Evolutionary conservation across 1,140 invertebrate species (phyloP), one percentile per base, ranked within the genome.

Genomic region (Pinna nobilis): DNA sequence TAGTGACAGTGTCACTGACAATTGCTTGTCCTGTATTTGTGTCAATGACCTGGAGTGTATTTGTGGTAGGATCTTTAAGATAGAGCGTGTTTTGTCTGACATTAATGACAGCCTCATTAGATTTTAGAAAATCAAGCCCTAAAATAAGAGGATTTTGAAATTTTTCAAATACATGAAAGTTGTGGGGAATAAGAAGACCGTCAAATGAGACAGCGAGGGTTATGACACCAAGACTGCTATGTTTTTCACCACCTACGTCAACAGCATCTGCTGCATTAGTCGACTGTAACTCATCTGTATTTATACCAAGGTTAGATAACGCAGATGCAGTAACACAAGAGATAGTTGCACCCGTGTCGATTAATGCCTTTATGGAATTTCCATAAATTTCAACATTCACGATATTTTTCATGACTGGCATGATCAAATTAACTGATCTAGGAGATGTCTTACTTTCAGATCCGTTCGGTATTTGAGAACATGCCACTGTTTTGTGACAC

Each of bases 261-360:
- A 55, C n/a, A 55, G 44, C 60, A 60, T 60, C 50, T 37, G 35
- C 30, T 13, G 25, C 9, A 25, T 7, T 15, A 23, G 23, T 23
- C 39, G 39, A 18, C 50, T 63, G 35, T 32, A 61, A 32, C 33
- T 50, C 23, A 30, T 13, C 25, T 13, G n/a, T 18, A 33, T 70
- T 20, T 15, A 74, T 53, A 23, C 37, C 50, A 11, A n/a, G 3
- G 13, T 32, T 64, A 13, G 9, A 74, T 15, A 1, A 64, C 49
- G 41, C 35, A 55, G 28, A 53, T 18, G 41, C 39, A 57, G 28
- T 28, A 41, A 55, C 60, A 72, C 13, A 25, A 47, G 6, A 30
- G 5, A 77, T 61, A 30, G 50, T 30, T 25, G 70, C 75, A 35
- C 70, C 75, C 20, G 70, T 55, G 51, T 77, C 75, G 0, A 77